These are phyloP conservation scores for Plecturocebus donacophilus DNA, from an alignment of 2,113 vertebrate species.

Conservation along the genomic window DNA sequence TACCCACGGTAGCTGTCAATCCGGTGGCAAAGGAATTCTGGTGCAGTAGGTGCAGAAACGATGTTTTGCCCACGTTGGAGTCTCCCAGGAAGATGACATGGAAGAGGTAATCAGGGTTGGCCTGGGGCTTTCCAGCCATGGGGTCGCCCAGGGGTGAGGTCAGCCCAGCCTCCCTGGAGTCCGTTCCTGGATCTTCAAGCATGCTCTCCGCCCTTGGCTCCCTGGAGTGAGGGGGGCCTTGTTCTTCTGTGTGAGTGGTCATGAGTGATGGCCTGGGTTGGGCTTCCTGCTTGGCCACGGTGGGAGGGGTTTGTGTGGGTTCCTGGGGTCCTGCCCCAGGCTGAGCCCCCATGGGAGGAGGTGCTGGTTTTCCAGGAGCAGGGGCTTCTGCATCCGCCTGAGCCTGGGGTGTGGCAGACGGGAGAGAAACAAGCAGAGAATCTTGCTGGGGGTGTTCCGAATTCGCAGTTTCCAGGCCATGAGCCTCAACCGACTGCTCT, in stretches of 20 bases:
- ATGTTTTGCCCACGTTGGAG: conserved; percentile 94
- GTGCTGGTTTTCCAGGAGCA: neutral
- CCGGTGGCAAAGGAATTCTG: conserved; percentile 83
- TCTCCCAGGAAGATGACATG: conserved; percentile 93
- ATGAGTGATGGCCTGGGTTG: neutral
- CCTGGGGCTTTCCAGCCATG: neutral
- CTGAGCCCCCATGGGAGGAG: accelerated
- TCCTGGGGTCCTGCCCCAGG: neutral
- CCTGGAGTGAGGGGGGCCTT: neutral
- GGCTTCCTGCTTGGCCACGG: neutral
- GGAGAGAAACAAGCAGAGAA: neutral
- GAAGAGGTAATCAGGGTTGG: conserved; percentile 84
- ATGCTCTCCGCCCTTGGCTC: neutral
- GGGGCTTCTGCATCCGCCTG: accelerated
- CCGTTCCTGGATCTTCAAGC: neutral
- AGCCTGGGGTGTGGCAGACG: neutral
- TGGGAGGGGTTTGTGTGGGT: accelerated
- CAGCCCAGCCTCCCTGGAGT: neutral
- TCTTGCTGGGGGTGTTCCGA: neutral
- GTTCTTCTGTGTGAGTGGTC: neutral
- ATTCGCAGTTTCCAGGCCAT: neutral
- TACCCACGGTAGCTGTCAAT: conserved; percentile 90
- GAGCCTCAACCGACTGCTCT: neutral
- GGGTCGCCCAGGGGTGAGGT: neutral
- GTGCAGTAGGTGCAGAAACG: conserved; percentile 90